Conservation (phyloP, 2,888 invertebrate genomes). For the Ganaspis brasiliensis region DNA sequence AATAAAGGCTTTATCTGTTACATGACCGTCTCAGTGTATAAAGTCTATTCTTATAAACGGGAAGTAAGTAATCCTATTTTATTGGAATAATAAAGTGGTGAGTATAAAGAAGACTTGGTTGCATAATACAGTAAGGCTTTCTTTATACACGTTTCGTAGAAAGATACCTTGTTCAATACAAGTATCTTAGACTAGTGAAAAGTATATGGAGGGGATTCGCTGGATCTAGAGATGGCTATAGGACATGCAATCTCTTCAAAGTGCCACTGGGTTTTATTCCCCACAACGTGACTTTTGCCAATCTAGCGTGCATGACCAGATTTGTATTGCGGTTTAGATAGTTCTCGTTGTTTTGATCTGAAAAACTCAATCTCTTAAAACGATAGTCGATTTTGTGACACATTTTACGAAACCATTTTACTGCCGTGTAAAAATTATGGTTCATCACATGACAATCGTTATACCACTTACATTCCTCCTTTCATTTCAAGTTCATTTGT, state of each 20-base stretch:
- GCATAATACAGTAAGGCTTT: constrained; percentile 66
- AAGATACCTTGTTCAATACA: constrained; percentile 54
- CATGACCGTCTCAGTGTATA: constrained; percentile 18
- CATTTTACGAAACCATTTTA: background rate
- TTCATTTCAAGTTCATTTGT: background rate
- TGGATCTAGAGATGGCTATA: constrained; percentile 43
- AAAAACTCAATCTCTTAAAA: constrained; percentile 34
- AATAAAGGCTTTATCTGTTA: background rate
- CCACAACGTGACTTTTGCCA: constrained; percentile 53
- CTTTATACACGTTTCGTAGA: constrained; percentile 54
- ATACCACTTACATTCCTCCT: background rate
- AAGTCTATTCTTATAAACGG: constrained; percentile 67
- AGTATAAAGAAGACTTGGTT: constrained; percentile 65
- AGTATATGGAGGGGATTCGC: constrained; percentile 49
- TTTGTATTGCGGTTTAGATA: constrained; percentile 35
- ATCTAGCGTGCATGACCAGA: constrained; percentile 35
- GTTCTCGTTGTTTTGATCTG: constrained; percentile 5
- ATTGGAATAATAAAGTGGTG: constrained; percentile 72
- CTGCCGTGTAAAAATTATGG: background rate
- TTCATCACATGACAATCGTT: background rate
- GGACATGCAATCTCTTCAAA: constrained; percentile 53
- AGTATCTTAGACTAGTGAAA: constrained; percentile 47
- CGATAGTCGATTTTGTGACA: constrained; percentile 1
- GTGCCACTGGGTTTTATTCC: constrained; percentile 56
- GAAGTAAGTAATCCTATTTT: constrained; percentile 72